phyloP scores from a whole-genome alignment of 1,140 invertebrate species.

The Pteromalus puparum region DNA sequence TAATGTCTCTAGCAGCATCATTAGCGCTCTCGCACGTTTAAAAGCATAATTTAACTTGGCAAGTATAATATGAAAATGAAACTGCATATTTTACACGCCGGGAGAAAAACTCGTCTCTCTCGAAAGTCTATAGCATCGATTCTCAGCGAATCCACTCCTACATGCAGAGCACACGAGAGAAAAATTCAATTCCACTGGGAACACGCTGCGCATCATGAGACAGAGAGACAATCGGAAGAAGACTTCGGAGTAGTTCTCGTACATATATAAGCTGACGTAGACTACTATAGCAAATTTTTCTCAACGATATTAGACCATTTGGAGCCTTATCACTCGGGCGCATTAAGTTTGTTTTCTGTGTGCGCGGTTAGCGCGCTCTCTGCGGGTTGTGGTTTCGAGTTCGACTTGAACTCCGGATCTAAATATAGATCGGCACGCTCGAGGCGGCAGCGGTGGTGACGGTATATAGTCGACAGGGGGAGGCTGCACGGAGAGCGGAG shows the following conservation, averaged over 20 bases:
- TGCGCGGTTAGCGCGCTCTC: too few species aligned
- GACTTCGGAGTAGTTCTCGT: too few species aligned
- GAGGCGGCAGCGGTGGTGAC: not conserved
- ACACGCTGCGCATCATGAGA: too few species aligned
- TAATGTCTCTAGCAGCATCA: not conserved
- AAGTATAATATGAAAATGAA: not conserved
- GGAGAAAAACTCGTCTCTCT: not conserved
- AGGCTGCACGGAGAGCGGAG: not conserved
- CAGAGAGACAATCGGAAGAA: not conserved
- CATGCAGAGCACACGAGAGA: not conserved
- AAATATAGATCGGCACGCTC: not conserved
- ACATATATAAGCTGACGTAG: too few species aligned
- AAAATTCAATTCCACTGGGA: not conserved
- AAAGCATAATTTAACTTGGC: not conserved
- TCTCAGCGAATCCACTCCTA: not conserved
- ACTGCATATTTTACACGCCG: not conserved
- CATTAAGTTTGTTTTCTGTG: not conserved
- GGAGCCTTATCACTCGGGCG: not conserved
- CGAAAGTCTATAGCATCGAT: not conserved
- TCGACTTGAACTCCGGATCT: not conserved
- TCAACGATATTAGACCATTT: not conserved
- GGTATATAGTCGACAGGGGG: slow-evolving; percentile 2
- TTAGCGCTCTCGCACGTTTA: not conserved
- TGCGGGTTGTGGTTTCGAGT: not conserved
- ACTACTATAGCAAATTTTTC: not conserved